Evolutionary conservation across 2,113 vertebrate species (phyloP), one percentile per base, ranked within the genome.

Genomic region (Aegithalos caudatus): DNA sequence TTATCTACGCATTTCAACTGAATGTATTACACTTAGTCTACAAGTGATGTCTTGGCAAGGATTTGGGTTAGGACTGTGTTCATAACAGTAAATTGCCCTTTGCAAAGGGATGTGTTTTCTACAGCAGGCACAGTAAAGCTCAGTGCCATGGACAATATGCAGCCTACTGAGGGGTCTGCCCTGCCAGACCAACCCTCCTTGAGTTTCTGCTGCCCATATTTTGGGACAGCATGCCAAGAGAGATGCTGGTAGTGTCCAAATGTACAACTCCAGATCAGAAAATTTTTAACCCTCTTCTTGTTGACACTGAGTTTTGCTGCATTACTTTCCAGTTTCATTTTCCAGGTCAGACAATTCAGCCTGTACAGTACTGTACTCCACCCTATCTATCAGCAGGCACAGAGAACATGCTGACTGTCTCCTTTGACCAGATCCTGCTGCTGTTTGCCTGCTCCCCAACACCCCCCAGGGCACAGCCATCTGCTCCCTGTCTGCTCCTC

Each of bases 401-500:
- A 83, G 72, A 48, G 80, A 69, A 56, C 53, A 40, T 76, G 23
- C 18, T 60, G 48, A 37, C 40, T 72, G 18, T 50, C 35, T 37
- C 40, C n/a, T 83, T 29, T 72, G 35, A 74, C 51, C 79, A 82
- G 70, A 62, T 35, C 24, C 51, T 78, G 47, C 53, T 94, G 73
- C 74, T 58, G 31, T n/a, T 47, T 69, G 22, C 38, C 66, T 58
- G 19, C 6, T 40, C 22, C 37, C 53, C 15, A 9, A 16, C 28
- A 69, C 6, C 28, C 81, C 21, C 9, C 27, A 40, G 25, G 35
- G 31, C 1, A 0, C 37, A 72, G 37, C 47, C 4, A 0, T 48
- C 44, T 28, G 35, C 48, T 80, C 24, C 22, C 24, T 1, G 0
- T 51, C 35, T 21, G 19, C 54, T 72, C 38, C 2, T 61, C 6